These are phyloP conservation scores for Diprion similis DNA, from an alignment of 1,140 invertebrate species.

Conservation along the genomic window DNA sequence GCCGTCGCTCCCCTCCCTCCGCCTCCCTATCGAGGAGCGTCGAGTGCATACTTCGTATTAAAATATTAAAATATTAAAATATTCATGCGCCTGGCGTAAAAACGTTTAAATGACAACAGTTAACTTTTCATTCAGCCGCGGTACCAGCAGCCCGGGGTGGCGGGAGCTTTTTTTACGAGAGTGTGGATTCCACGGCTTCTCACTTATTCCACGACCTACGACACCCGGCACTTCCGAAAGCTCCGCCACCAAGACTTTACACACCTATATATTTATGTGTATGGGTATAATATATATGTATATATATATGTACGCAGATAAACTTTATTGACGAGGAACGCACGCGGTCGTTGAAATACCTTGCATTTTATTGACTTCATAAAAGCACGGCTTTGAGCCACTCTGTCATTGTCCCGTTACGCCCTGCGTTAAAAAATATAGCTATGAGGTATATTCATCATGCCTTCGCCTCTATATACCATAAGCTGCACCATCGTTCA, in stretches of 20 bases:
- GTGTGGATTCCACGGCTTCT: conserved; percentile 10
- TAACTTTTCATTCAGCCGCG: conserved; percentile 51
- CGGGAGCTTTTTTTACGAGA: conserved; percentile 12
- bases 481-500: too few species aligned
- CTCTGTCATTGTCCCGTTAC: not conserved
- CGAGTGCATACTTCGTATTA: conserved; percentile 54
- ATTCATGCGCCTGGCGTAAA: conserved; percentile 46
- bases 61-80: conserved; percentile 61
- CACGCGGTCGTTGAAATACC: not conserved
- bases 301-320: not conserved
- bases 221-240: conserved; percentile 32
- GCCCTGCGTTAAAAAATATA: too few species aligned
- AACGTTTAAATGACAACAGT: conserved; percentile 53
- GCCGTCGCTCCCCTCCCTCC: not conserved
- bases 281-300: too few species aligned
- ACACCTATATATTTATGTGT: too few species aligned
- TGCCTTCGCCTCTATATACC: too few species aligned
- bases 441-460: too few species aligned
- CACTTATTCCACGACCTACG: conserved; percentile 49
- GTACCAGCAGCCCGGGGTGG: conserved; percentile 20
- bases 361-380: not conserved
- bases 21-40: not conserved
- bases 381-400: not conserved
- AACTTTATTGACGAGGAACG: not conserved
- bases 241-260: not conserved